phyloP scores from a whole-genome alignment of 2,797 vertebrate genomes.

The Limnodromus scolopaceus region DNA sequence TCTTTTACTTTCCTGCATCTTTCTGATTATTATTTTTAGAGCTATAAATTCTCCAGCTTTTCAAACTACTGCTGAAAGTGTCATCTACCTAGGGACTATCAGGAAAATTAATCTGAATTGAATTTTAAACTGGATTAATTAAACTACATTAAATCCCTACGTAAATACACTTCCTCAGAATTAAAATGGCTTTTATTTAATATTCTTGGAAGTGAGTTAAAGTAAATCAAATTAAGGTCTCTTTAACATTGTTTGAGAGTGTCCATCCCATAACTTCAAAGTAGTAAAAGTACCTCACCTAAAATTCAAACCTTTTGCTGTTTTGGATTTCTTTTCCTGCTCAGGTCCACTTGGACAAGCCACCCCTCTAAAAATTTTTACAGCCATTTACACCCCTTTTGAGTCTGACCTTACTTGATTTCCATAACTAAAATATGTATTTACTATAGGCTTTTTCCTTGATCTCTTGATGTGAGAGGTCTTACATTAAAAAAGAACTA shows the following conservation, averaged over 20 bases:
- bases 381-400: not conserved
- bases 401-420: not conserved
- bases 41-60: not conserved
- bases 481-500: not conserved
- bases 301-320: not conserved
- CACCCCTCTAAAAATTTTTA: not conserved
- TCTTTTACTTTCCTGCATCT: not conserved
- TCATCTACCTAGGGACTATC: not conserved
- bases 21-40: not conserved
- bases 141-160: not conserved
- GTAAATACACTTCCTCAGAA: not conserved
- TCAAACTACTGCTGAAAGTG: not conserved
- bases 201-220: conserved; percentile 5
- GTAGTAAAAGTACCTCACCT: not conserved
- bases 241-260: not conserved
- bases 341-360: not conserved
- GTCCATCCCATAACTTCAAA: not conserved
- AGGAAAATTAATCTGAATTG: conserved; percentile 9
- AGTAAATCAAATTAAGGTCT: conserved; percentile 4
- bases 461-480: not conserved
- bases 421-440: not conserved
- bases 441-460: not conserved
- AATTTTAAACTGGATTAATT: conserved; percentile 28
- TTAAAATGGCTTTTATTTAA: conserved; percentile 21
- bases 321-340: not conserved